phyloP scores from a whole-genome alignment of 1,140 invertebrate genomes.

The Drosophila bifasciata region DNA sequence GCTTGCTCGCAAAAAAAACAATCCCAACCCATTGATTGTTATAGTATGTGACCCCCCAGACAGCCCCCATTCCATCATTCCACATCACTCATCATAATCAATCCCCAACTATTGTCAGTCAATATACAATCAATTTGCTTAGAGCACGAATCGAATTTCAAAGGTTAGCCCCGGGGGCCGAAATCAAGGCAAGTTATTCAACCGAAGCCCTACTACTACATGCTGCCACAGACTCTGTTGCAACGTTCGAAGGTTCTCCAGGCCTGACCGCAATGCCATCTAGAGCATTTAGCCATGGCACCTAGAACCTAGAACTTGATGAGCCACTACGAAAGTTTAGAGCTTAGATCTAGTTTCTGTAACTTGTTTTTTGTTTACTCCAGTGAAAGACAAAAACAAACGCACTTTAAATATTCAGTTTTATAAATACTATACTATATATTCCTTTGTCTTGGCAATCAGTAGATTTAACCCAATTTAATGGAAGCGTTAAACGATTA shows the following conservation, averaged over 20 bases:
- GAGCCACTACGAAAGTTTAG: background rate
- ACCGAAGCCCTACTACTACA: conserved; percentile 33
- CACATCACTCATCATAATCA: background rate
- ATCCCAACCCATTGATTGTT: conserved; percentile 8
- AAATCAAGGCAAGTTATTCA: conserved; percentile 7
- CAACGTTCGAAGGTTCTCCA: conserved; percentile 31
- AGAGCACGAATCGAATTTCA: conserved; percentile 5
- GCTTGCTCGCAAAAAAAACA: too few relatives aligned
- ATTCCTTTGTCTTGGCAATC: too few relatives aligned
- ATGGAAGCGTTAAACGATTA: too few relatives aligned
- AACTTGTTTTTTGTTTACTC: too few relatives aligned
- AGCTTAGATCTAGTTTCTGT: conserved; percentile 10
- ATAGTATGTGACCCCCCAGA: background rate
- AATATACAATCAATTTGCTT: background rate
- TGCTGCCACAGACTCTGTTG: conserved; percentile 2
- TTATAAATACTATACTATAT: too few relatives aligned
- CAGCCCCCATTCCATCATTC: background rate
- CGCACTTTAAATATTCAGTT: too few relatives aligned
- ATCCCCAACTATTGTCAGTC: background rate
- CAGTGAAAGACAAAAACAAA: too few relatives aligned
- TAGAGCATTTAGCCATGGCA: conserved; percentile 32
- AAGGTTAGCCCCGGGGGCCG: conserved; percentile 15
- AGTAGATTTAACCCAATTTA: too few relatives aligned
- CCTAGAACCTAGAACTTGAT: conserved; percentile 48
- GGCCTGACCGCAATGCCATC: conserved; percentile 48